These are phyloP conservation scores for Popillia japonica DNA, from an alignment of 1,140 invertebrate genomes.

Conservation along the genomic window DNA sequence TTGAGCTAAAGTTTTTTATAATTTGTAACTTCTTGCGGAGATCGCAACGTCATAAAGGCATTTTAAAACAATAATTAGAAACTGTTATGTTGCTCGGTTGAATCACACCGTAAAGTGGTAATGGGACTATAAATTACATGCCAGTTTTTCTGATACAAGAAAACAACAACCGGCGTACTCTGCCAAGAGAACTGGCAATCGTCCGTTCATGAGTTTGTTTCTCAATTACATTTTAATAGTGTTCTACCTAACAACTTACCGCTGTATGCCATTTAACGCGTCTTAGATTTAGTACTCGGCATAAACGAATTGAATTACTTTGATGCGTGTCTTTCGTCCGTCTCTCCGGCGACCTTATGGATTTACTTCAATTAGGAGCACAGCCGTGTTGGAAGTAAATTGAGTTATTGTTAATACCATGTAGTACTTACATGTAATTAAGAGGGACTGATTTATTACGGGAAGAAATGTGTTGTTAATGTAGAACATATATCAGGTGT, in stretches of 20 bases:
- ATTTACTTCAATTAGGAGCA: not conserved
- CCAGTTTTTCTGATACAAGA: constrained; percentile 29
- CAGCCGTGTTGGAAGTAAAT: not conserved
- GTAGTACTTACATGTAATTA: not conserved
- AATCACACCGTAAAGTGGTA: constrained; percentile 28
- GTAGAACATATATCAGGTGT: not conserved
- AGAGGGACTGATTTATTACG: not conserved
- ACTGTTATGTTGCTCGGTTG: not conserved
- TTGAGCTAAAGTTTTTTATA: not conserved
- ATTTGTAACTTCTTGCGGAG: not conserved
- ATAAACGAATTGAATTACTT: constrained; percentile 29
- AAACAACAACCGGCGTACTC: not conserved
- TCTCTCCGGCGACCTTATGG: not conserved
- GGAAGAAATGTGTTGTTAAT: not conserved
- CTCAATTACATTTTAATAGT: constrained; percentile 1
- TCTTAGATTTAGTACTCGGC: not conserved
- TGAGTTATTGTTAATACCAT: not conserved
- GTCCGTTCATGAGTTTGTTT: constrained; percentile 12
- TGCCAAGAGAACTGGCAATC: constrained; percentile 14
- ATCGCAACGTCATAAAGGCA: not conserved
- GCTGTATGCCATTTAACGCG: not conserved
- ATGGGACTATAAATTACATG: constrained; percentile 23
- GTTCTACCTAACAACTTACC: not conserved
- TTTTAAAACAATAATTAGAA: constrained; percentile 23
- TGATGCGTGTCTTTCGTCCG: not conserved